These are phyloP conservation scores for Melipona quadrifasciata DNA, from an alignment of 1,140 invertebrate species.

Conservation along the genomic window DNA sequence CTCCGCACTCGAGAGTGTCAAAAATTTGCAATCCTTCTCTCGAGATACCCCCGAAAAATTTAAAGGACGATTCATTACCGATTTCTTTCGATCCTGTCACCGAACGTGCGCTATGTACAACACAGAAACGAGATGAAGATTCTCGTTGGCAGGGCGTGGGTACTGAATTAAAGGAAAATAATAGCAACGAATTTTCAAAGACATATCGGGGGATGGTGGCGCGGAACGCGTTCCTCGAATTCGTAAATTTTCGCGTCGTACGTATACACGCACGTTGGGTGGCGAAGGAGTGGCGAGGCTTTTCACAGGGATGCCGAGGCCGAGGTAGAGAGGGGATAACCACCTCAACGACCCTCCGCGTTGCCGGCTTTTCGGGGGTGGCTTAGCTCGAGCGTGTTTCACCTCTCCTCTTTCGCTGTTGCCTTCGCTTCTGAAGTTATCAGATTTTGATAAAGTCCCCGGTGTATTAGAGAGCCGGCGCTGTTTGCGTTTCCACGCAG, in stretches of 20 bases:
- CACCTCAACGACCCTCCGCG: conserved; percentile 61
- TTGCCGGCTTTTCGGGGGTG: conserved; percentile 69
- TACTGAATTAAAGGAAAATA: neutral
- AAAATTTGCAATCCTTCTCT: no score
- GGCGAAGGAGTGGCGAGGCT: conserved; percentile 45
- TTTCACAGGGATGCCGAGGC: conserved; percentile 40
- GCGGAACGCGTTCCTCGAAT: conserved; percentile 10
- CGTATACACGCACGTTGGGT: conserved; percentile 21
- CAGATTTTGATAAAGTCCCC: conserved; percentile 77
- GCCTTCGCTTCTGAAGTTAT: conserved; percentile 71
- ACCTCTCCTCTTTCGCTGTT: conserved; percentile 58
- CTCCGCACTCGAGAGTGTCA: no score
- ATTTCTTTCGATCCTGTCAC: neutral
- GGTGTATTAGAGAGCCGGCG: conserved; percentile 66
- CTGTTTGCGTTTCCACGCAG: conserved; percentile 72
- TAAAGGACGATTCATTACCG: neutral
- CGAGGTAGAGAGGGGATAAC: conserved; percentile 49
- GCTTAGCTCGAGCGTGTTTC: conserved; percentile 63
- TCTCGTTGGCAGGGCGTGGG: neutral
- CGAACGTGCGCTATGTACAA: neutral
- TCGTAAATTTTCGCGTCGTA: conserved; percentile 31
- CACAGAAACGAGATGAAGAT: neutral
- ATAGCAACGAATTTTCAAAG: neutral
- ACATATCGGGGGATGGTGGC: neutral
- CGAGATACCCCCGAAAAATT: no score